Base-by-base conservation (phyloP, 2,888 invertebrate species). In the Tenthredo livida region DNA sequence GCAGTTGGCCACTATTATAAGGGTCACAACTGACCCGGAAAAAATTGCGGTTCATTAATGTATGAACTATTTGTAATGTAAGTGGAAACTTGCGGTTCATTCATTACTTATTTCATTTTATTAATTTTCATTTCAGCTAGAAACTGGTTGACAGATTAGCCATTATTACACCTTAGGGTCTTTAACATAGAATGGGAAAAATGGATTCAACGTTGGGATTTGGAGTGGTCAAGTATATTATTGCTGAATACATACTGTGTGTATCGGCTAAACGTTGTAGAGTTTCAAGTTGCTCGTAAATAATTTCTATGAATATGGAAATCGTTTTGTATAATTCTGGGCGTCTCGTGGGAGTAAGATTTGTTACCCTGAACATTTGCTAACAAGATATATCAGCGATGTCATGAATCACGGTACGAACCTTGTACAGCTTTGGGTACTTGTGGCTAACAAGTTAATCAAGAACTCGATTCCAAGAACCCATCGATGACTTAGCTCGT, bases 371-470 rank as follows among this genome's bases (percentile, higher is more conserved):
- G 25, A 61, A 21, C 17, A 61, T 61, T 61, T 40, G 17, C 70
- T 70, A 29, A 70, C 33, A 40, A 37, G 33, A 37, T 25, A 37
- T 40, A 33, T 70, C 70, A 70, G 2, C 17, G 37, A 17, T 70
- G 37, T 70, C 70, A 70, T 37, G 70, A 70, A 70, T 70, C 33
- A 70, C 70, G 70, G 12, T 37, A 70, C 37, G 10, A 33, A 33
- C 37, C 5, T 17, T 21, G 25, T 25, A 61, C 12, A 40, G 40
- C 37, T 70, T 9, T 29, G n/a, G n/a, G n/a, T n/a, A 15, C 25
- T 37, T 70, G 9, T 0, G 33, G 70, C 70, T 37, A 33, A 33
- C 29, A 70, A 37, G 15, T 70, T 37, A 70, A 70, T 70, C 17
- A 70, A 70, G 33, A 33, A 70, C 37, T 25, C 15, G 1, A 67